phyloP scores from a whole-genome alignment of 2,797 vertebrate species.

The Alauda arvensis region DNA sequence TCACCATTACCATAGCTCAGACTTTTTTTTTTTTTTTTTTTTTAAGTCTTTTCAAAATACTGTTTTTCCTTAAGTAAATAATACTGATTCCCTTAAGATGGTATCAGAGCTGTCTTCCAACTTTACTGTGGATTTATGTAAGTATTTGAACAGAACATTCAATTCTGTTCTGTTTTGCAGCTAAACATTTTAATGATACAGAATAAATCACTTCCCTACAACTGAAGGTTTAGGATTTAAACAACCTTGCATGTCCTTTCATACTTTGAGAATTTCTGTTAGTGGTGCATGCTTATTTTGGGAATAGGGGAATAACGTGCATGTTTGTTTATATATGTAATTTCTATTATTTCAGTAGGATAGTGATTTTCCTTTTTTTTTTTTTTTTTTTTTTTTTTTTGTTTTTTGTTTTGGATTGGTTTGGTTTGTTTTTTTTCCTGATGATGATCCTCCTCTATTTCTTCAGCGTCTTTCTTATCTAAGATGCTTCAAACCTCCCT shows the following conservation, averaged over 20 bases:
- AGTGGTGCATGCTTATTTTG: not conserved
- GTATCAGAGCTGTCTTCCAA: not conserved
- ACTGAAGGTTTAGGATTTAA: not conserved
- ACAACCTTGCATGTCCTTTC: not conserved
- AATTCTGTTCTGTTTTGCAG: not conserved
- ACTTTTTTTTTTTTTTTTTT: not conserved
- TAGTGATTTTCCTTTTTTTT: not conserved
- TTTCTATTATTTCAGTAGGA: not conserved
- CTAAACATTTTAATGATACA: not conserved
- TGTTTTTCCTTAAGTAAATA: constrained; percentile 14
- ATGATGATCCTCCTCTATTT: not conserved
- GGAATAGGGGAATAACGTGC: not conserved
- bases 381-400: no score
- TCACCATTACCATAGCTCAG: not conserved
- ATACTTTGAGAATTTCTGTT: not conserved
- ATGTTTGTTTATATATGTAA: not conserved
- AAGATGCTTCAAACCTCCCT: not conserved
- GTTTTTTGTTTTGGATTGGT: no score
- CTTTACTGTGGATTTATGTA: not conserved
- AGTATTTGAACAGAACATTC: not conserved
- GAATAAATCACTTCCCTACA: not conserved
- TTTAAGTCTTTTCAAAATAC: not conserved
- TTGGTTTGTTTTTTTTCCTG: no score
- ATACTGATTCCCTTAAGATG: not conserved
- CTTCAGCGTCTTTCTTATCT: not conserved